Evolutionary conservation across 2,888 invertebrate genomes (phyloP).

Genomic region (Holacanthella duospinosa): DNA sequence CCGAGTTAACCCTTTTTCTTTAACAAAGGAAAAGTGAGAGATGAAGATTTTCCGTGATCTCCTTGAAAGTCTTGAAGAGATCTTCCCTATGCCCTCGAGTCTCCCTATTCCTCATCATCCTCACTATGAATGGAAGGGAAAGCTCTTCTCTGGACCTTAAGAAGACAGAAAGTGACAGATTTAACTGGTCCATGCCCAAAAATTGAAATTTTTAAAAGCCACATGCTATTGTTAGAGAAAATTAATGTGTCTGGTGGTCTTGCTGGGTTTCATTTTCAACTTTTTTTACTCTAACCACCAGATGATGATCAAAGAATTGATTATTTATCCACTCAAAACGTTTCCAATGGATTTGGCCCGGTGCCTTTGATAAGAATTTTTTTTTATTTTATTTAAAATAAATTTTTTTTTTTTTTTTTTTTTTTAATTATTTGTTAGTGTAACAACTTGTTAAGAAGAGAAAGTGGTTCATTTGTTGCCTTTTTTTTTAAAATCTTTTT

Average conservation of each 20-base stretch:
- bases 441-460: no score
- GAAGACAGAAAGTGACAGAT: neutral
- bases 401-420: no score
- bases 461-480: no score
- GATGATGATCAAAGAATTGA: no score
- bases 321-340: no score
- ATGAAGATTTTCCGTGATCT: neutral
- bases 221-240: slow-evolving; percentile 4
- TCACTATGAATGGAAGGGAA: neutral
- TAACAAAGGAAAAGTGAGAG: neutral
- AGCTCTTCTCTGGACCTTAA: no score
- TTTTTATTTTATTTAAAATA: no score
- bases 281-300: neutral
- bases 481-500: neutral
- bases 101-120: neutral
- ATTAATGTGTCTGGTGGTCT: neutral
- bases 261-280: neutral
- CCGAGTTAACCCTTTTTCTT: neutral
- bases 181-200: neutral
- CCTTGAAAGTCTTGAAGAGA: neutral
- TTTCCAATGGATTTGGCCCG: no score
- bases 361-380: no score
- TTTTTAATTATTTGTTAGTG: no score
- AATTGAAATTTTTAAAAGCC: no score
- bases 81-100: neutral